These are phyloP conservation scores for Palloptera scutellata DNA, from an alignment of 2,888 invertebrate genomes.

Conservation along the genomic window DNA sequence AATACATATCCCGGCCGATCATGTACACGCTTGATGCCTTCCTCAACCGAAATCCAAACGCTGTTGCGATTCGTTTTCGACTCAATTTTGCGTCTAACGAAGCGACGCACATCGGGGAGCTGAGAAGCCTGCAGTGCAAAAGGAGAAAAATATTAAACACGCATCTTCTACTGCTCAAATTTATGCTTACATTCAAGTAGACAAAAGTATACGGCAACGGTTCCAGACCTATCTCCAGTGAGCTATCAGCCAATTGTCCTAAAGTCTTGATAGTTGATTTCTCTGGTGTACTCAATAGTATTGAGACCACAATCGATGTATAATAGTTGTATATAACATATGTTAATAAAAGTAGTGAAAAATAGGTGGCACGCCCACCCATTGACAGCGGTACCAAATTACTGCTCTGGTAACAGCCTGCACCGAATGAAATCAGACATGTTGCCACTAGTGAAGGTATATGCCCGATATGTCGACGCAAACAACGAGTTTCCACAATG, in stretches of 20 bases:
- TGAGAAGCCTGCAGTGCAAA: constrained; percentile 43
- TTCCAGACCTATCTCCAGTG: constrained; percentile 67
- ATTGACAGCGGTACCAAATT: constrained; percentile 62
- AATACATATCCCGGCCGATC: constrained; percentile 57
- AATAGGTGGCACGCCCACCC: constrained; percentile 61
- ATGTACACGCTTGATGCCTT: constrained; percentile 53
- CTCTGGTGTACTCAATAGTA: constrained; percentile 69
- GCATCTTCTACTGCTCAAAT: background rate
- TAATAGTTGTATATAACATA: constrained; percentile 71
- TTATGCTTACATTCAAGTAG: constrained; percentile 54
- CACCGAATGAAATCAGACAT: constrained; percentile 63
- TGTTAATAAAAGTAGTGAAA: constrained; percentile 53
- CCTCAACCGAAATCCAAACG: constrained; percentile 50
- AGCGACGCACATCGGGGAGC: constrained; percentile 46
- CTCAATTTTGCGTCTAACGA: constrained; percentile 44
- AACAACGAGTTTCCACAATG: constrained; percentile 45
- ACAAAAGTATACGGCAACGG: constrained; percentile 61
- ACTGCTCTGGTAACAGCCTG: constrained; percentile 66
- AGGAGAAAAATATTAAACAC: background rate
- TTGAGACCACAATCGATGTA: constrained; percentile 71
- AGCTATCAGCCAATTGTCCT: constrained; percentile 67
- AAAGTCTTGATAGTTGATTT: constrained; percentile 66
- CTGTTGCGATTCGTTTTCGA: constrained; percentile 38
- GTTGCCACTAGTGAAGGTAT: constrained; percentile 55
- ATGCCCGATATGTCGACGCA: constrained; percentile 37